Evolutionary conservation across 2,888 invertebrate species (phyloP).

Genomic region (Mechanitis messenoides): DNA sequence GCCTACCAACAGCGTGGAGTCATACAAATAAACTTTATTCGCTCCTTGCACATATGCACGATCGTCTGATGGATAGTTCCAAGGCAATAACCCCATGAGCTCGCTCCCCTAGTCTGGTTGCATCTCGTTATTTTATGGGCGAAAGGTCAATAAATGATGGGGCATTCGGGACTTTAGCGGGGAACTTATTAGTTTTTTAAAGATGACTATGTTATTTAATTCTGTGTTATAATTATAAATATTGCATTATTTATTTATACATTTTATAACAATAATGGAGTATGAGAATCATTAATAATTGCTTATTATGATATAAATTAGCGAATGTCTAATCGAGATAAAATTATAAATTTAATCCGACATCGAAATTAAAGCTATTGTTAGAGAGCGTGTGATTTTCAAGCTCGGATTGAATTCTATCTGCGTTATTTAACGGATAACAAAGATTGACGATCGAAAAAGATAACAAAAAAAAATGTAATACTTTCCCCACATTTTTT

Average conservation of each 20-base stretch:
- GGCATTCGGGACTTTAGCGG: slow-evolving; percentile 30
- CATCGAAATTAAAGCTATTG: slow-evolving; percentile 44
- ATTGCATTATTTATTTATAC: background rate
- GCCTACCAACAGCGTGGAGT: slow-evolving; percentile 50
- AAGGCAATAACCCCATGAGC: slow-evolving; percentile 72
- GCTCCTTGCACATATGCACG: slow-evolving; percentile 62
- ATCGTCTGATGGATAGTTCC: slow-evolving; percentile 57
- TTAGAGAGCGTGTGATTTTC: slow-evolving; percentile 49
- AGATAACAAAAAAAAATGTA: slow-evolving; percentile 22
- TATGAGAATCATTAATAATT: slow-evolving; percentile 27
- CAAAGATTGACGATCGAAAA: slow-evolving; percentile 35
- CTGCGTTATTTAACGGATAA: slow-evolving; percentile 37
- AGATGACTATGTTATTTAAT: slow-evolving; percentile 30
- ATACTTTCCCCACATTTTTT: background rate
- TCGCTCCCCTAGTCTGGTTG: slow-evolving; percentile 63
- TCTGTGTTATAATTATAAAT: background rate
- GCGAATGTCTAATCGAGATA: slow-evolving; percentile 25
- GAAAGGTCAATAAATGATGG: slow-evolving; percentile 61
- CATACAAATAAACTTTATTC: slow-evolving; percentile 75
- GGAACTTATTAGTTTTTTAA: too few species aligned
- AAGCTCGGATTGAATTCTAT: slow-evolving; percentile 37
- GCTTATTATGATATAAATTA: slow-evolving; percentile 25
- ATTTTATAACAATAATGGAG: slow-evolving; percentile 20
- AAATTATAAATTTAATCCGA: slow-evolving; percentile 38
- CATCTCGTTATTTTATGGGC: slow-evolving; percentile 70